phyloP scores from a whole-genome alignment of 2,113 vertebrate genomes.

The Sturnus vulgaris region DNA sequence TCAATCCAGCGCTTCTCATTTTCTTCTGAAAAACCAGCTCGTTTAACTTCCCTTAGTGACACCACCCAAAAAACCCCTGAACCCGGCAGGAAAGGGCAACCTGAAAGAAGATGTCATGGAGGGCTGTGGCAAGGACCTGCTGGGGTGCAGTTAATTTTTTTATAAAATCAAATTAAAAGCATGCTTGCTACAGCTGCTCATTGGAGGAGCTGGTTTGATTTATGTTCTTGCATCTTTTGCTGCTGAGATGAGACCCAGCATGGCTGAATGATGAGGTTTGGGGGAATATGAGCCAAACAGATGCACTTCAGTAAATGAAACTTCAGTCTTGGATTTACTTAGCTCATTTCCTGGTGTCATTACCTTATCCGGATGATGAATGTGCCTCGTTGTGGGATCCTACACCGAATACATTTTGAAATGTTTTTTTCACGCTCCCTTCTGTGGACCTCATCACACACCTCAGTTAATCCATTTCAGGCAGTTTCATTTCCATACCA shows the following conservation, averaged over 20 bases:
- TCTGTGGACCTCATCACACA: slow-evolving; percentile 36
- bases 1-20: neutral
- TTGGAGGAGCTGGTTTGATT: neutral
- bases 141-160: neutral
- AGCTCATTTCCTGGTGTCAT: slow-evolving; percentile 55
- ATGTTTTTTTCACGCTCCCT: neutral
- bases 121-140: neutral
- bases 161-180: neutral
- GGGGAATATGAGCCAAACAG: slow-evolving; percentile 17
- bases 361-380: slow-evolving; percentile 18
- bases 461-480: neutral
- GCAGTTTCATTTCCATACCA: slow-evolving; percentile 18
- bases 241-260: neutral
- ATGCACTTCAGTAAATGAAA: slow-evolving; percentile 43
- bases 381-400: neutral
- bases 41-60: neutral
- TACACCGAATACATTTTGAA: slow-evolving; percentile 6
- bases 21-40: neutral
- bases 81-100: neutral
- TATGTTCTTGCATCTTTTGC: neutral
- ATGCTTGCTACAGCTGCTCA: neutral
- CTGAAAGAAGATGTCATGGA: neutral
- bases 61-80: neutral
- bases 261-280: neutral
- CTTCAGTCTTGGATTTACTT: slow-evolving; percentile 34